phyloP scores from a whole-genome alignment of 2,888 invertebrate species.

The Oscheius sp. region DNA sequence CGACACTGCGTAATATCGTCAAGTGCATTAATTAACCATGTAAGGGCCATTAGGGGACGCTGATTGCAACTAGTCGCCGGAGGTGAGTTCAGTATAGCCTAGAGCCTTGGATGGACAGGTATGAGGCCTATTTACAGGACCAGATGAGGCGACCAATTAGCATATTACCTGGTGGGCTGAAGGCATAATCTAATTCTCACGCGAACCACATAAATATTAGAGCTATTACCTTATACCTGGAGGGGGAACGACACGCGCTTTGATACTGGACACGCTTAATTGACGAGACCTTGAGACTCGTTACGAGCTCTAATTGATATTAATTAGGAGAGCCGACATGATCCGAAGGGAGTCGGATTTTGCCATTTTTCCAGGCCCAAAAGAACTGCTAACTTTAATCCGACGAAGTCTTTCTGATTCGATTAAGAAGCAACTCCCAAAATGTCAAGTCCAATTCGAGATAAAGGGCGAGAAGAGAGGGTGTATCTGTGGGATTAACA shows the following conservation, averaged over 20 bases:
- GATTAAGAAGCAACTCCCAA: background rate
- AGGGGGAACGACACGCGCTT: background rate
- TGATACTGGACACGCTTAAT: background rate
- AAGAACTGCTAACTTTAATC: background rate
- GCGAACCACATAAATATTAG: conserved; percentile 32
- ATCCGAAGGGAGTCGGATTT: conserved; percentile 14
- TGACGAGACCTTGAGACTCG: conserved; percentile 18
- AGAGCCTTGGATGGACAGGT: background rate
- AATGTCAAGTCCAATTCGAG: background rate
- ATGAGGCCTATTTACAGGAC: background rate
- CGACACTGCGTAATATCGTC: conserved; percentile 33
- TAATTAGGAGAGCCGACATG: conserved; percentile 23
- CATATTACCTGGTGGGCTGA: conserved; percentile 22
- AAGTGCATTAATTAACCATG: conserved; percentile 36
- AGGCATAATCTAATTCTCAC: conserved; percentile 35
- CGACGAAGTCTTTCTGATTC: background rate
- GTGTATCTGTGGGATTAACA: background rate
- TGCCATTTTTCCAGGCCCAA: background rate
- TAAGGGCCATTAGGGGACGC: conserved; percentile 26
- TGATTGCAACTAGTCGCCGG: conserved; percentile 9
- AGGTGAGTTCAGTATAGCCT: no score
- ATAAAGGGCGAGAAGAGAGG: background rate
- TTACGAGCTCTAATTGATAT: conserved; percentile 31
- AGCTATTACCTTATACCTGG: conserved; percentile 11
- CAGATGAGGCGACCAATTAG: conserved; percentile 24